phyloP scores from a whole-genome alignment of 2,113 vertebrate species.

The Platysternon megacephalum region DNA sequence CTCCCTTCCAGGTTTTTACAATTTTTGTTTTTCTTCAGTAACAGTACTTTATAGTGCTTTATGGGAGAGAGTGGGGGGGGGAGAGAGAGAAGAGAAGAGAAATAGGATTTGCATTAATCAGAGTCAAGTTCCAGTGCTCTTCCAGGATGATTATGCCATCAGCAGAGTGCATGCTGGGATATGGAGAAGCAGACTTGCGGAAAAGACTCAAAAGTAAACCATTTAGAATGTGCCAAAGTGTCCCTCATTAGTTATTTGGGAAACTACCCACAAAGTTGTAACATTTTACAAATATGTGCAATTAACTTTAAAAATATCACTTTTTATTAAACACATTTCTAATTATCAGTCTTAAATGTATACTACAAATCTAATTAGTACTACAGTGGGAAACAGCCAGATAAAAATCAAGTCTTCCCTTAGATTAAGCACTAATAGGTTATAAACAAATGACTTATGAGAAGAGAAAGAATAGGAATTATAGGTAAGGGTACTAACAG shows the following conservation, averaged over 20 bases:
- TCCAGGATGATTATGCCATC: neutral
- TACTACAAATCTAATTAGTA: neutral
- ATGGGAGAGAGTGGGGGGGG: neutral
- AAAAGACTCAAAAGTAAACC: neutral
- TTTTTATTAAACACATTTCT: neutral
- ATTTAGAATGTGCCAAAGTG: neutral
- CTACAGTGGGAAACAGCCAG: neutral
- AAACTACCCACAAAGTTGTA: neutral
- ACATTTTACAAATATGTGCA: neutral
- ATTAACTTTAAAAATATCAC: conserved; percentile 20
- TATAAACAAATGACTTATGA: neutral
- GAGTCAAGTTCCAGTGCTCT: conserved; percentile 35
- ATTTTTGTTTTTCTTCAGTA: neutral
- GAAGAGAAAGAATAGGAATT: neutral
- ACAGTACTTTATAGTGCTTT: neutral
- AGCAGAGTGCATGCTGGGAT: neutral
- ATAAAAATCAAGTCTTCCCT: neutral
- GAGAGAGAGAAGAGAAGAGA: neutral
- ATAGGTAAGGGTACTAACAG: neutral
- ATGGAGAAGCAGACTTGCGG: conserved; percentile 10
- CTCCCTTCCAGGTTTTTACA: neutral
- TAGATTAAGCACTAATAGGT: neutral
- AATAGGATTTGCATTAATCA: neutral
- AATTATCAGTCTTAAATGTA: neutral
- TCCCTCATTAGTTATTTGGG: neutral